These are phyloP conservation scores for Bellardia pandia DNA, from an alignment of 2,888 invertebrate genomes.

Conservation along the genomic window DNA sequence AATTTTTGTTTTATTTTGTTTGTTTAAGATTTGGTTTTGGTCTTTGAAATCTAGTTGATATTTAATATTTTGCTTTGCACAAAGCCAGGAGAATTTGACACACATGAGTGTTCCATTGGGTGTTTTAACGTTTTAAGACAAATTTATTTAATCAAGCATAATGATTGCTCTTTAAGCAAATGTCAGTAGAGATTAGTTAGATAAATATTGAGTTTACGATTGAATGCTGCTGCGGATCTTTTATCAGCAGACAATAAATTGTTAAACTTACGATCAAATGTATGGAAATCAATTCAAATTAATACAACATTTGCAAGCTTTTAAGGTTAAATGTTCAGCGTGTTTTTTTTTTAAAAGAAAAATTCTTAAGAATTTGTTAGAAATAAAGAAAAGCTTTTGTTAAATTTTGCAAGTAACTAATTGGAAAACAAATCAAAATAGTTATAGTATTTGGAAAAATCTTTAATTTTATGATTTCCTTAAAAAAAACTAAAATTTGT, in stretches of 20 bases:
- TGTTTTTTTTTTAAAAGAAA: background rate
- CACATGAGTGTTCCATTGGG: slow-evolving; percentile 2
- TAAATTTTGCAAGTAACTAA: background rate
- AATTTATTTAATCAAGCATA: slow-evolving; percentile 70
- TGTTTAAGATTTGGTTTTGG: slow-evolving; percentile 11
- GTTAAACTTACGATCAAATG: slow-evolving; percentile 26
- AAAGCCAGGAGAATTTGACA: background rate
- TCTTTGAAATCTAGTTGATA: slow-evolving; percentile 60
- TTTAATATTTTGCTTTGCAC: slow-evolving; percentile 43
- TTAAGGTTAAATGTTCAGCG: background rate
- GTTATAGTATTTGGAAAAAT: too few relatives aligned
- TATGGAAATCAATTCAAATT: slow-evolving; percentile 12
- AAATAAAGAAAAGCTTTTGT: too few relatives aligned
- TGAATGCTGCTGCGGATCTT: slow-evolving; percentile 17
- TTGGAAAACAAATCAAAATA: too few relatives aligned
- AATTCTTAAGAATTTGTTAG: too few relatives aligned
- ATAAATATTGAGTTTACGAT: slow-evolving; percentile 40
- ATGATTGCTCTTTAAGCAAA: slow-evolving; percentile 70
- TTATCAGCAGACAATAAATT: slow-evolving; percentile 12
- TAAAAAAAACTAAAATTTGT: too few relatives aligned
- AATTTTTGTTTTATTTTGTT: background rate
- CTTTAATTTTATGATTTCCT: too few relatives aligned
- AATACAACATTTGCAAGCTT: background rate
- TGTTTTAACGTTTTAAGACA: slow-evolving; percentile 43
- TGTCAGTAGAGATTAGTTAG: slow-evolving; percentile 65